A percentile compares a stretch with the other conserved stretches of the same genome.
These are phyloP conservation scores for Chironomus tepperi DNA, from an alignment of 1,140 invertebrate species.

Conservation along the genomic window DNA sequence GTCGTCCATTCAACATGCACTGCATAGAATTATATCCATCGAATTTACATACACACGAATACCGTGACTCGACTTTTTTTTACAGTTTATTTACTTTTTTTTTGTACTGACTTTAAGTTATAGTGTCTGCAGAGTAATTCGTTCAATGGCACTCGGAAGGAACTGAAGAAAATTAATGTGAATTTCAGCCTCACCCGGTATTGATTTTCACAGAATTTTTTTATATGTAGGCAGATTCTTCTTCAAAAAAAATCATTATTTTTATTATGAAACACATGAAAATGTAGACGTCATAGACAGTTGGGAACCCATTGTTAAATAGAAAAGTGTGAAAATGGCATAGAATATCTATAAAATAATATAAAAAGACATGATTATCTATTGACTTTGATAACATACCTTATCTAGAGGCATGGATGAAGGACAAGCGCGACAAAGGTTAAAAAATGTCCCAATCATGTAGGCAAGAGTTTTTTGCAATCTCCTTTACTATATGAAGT, in stretches of 20 bases:
- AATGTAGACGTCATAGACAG: no score
- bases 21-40: no score
- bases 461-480: background rate
- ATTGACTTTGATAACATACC: background rate
- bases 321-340: background rate
- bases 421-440: slow-evolving; percentile 20
- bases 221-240: background rate
- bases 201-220: background rate
- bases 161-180: slow-evolving; percentile 5
- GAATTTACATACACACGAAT: no score
- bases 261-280: background rate
- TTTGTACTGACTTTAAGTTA: no score
- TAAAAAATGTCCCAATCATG: slow-evolving; percentile 22
- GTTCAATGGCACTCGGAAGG: background rate
- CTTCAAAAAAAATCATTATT: background rate
- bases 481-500: background rate
- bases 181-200: background rate
- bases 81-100: no score
- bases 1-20: no score
- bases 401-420: slow-evolving; percentile 23
- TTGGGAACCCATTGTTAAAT: no score
- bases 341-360: background rate
- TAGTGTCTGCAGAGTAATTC: background rate
- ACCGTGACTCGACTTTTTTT: no score
- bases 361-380: background rate